These are phyloP conservation scores for Rhaphigaster nebulosa DNA, from an alignment of 2,888 invertebrate genomes.

Conservation along the genomic window DNA sequence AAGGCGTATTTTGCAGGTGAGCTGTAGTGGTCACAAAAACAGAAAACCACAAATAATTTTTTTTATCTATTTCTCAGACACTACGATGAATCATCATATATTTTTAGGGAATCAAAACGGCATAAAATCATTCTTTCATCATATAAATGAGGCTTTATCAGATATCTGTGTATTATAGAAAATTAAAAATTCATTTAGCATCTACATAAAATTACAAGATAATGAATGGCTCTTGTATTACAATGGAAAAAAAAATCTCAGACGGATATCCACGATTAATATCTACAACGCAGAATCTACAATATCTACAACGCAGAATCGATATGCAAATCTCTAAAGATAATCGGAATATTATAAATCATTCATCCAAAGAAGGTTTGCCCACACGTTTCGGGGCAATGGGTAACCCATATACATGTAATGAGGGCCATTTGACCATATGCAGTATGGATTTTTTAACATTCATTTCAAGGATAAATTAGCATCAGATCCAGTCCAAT, in stretches of 20 bases:
- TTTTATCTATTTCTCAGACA: too few species aligned
- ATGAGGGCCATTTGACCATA: conserved; percentile 19
- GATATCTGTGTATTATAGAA: background rate
- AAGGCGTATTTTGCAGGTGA: too few species aligned
- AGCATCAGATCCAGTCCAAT: conserved; percentile 42
- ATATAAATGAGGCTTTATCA: background rate
- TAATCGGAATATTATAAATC: conserved; percentile 5
- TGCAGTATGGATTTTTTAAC: conserved; percentile 11
- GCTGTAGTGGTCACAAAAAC: too few species aligned
- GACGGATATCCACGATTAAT: background rate
- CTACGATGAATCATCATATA: background rate
- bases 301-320: background rate
- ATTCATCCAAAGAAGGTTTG: background rate
- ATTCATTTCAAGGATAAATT: conserved; percentile 8
- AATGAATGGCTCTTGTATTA: background rate
- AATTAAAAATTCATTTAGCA: background rate
- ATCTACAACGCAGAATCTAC: background rate
- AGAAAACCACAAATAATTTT: too few species aligned
- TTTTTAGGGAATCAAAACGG: background rate
- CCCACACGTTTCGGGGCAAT: background rate
- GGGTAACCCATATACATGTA: conserved; percentile 16
- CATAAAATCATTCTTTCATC: background rate
- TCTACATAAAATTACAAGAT: background rate
- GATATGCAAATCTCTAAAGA: background rate
- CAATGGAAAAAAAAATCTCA: background rate